phyloP scores from a whole-genome alignment of 2,797 vertebrate genomes.

The Mus minutoides region DNA sequence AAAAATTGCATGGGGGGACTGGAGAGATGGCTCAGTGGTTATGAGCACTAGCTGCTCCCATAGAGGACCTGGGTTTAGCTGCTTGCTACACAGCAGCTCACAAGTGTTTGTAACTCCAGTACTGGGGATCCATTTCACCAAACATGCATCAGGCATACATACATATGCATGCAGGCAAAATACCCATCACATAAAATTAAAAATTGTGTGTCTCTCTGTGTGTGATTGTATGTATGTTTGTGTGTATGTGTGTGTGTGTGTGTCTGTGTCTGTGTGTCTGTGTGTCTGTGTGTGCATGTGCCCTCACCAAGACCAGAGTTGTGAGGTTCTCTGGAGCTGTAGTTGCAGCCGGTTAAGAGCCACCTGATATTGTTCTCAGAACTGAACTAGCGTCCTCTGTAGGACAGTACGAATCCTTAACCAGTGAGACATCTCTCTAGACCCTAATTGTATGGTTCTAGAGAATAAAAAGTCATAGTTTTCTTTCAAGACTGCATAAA shows the following conservation, averaged over 20 bases:
- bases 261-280: no score
- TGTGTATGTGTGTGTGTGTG: background rate
- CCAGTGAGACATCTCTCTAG: background rate
- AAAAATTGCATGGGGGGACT: background rate
- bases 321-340: background rate
- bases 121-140: background rate
- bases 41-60: no score
- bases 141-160: background rate
- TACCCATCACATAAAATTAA: background rate
- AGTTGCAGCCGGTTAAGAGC: background rate
- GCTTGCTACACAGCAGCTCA: background rate
- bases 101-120: background rate
- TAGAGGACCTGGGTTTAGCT: background rate
- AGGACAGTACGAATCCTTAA: background rate
- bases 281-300: background rate
- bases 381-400: background rate
- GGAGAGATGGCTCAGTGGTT: no score
- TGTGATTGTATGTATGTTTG: background rate
- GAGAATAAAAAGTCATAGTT: background rate
- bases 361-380: background rate
- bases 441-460: background rate
- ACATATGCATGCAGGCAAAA: background rate
- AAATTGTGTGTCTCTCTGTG: background rate
- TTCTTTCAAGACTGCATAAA: background rate
- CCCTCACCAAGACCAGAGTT: background rate